Conservation (phyloP, 2,888 invertebrate genomes). For the Diarsia brunnea region DNA sequence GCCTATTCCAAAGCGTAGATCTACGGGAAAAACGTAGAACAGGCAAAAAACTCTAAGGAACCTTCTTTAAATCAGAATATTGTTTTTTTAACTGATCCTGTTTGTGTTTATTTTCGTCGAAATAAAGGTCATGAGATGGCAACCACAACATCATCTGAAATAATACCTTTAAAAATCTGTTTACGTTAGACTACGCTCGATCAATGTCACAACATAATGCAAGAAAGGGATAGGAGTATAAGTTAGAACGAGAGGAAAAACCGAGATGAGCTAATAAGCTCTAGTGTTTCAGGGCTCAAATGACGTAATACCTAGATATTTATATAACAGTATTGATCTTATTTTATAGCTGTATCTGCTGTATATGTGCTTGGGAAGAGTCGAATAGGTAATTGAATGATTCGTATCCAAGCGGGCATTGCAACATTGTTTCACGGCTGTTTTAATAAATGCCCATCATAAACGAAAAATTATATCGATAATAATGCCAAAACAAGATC, state of each 20-base stretch:
- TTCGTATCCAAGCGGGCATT: neutral
- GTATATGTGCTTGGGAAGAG: neutral
- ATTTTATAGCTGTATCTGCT: neutral
- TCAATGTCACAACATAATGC: conserved; percentile 23
- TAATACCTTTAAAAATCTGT: neutral
- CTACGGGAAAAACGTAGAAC: too few species aligned
- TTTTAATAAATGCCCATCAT: neutral
- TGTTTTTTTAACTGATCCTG: neutral
- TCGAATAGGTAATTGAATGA: neutral
- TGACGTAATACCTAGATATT: conserved; percentile 30
- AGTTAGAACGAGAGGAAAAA: conserved; percentile 26
- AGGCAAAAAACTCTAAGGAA: too few species aligned
- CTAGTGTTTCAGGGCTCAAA: conserved; percentile 11
- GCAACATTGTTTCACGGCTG: neutral
- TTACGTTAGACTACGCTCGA: conserved; percentile 11
- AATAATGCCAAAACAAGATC: too few species aligned
- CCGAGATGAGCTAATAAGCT: conserved; percentile 22
- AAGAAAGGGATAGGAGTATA: conserved; percentile 16
- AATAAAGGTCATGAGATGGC: neutral
- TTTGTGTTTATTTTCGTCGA: neutral
- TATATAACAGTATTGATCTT: conserved; percentile 29
- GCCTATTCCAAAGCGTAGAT: too few species aligned
- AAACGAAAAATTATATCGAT: too few species aligned
- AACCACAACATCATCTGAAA: neutral
- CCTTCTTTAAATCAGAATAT: too few species aligned